phyloP scores from a whole-genome alignment of 2,797 vertebrate species.

The Lagorchestes hirsutus region DNA sequence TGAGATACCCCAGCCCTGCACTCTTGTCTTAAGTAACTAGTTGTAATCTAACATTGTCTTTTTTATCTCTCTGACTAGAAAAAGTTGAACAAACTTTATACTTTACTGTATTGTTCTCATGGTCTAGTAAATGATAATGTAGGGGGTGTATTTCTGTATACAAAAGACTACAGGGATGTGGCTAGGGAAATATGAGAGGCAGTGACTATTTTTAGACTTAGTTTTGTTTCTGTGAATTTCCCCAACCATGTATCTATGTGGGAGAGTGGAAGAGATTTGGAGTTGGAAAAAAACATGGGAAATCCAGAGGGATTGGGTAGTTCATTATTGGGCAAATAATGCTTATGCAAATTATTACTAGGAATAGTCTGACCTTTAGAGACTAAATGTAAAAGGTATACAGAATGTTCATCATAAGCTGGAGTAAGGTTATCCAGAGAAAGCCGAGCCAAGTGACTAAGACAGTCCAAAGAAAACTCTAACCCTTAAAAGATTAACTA shows the following conservation, averaged over 20 bases:
- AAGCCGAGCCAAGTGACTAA: not conserved
- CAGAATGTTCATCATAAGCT: not conserved
- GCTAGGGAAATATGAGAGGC: not conserved
- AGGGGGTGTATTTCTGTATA: not conserved
- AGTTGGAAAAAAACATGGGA: not conserved
- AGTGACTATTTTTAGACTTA: not conserved
- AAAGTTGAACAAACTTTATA: not conserved
- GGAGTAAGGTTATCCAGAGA: not conserved
- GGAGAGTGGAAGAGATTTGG: not conserved
- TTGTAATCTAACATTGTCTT: not conserved
- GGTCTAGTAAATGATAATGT: not conserved
- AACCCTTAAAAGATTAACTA: not conserved
- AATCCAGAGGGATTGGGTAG: not conserved
- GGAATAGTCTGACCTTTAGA: not conserved
- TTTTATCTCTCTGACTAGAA: not conserved
- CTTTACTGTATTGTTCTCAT: not conserved
- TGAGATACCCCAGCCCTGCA: not conserved
- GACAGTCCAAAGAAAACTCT: not conserved
- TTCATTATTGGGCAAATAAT: not conserved
- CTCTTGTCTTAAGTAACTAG: not conserved
- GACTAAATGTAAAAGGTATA: not conserved
- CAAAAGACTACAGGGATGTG: not conserved
- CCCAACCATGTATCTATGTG: not conserved
- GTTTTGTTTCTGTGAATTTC: not conserved
- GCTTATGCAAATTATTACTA: not conserved